phyloP scores from a whole-genome alignment of 2,888 invertebrate species.

The Dioctria linearis region DNA sequence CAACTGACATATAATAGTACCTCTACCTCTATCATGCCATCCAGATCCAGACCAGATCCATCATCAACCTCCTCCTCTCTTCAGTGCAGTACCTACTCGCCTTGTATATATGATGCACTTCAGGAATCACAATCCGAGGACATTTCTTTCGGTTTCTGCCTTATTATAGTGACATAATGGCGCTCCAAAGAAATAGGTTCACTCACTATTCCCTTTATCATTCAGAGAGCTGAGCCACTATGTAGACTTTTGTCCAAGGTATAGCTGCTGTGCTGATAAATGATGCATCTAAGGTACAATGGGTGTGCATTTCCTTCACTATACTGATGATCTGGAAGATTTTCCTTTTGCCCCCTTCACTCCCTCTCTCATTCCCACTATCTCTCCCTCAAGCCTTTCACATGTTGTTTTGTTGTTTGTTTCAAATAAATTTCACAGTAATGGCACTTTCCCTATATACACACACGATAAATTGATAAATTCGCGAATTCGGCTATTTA shows the following conservation, averaged over 20 bases:
- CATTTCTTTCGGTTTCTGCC: conserved; percentile 5
- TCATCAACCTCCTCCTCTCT: not conserved
- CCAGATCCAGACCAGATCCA: too few relatives aligned
- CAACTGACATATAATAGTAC: too few relatives aligned
- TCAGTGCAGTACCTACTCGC: not conserved
- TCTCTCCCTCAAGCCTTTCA: not conserved
- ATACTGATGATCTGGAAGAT: too few relatives aligned
- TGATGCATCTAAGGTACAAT: conserved; percentile 27
- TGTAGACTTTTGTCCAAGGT: not conserved
- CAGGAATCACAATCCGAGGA: not conserved
- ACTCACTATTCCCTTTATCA: conserved; percentile 21
- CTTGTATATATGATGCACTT: not conserved
- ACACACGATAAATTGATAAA: not conserved
- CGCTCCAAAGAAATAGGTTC: conserved; percentile 9
- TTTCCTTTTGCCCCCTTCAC: not conserved
- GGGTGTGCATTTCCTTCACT: not conserved
- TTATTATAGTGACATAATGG: conserved; percentile 18
- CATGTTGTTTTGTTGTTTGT: not conserved
- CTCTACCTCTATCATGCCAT: too few relatives aligned
- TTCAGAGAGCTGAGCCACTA: conserved; percentile 1
- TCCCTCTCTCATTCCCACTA: not conserved
- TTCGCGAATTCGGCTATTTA: conserved; percentile 22
- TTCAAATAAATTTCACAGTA: not conserved
- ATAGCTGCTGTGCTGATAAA: not conserved
- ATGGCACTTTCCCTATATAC: not conserved